Percentiles rank a stretch among this genome's conserved stretches.
Conservation (phyloP, 2,888 invertebrate species). For the Aporophyla nigra region DNA sequence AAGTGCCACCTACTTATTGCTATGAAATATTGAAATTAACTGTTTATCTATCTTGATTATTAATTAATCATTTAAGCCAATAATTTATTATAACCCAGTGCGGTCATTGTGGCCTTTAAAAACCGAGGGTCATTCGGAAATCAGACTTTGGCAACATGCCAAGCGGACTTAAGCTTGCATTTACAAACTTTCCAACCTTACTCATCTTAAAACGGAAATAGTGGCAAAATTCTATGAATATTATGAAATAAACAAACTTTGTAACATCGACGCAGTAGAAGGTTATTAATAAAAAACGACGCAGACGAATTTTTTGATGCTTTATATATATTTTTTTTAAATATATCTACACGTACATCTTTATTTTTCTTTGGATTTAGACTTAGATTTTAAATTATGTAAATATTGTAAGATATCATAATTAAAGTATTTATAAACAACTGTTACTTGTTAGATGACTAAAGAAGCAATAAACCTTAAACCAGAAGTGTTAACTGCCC, state of each 20-base stretch:
- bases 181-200: conserved; percentile 30
- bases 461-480: not conserved
- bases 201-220: conserved; percentile 16
- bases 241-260: not conserved
- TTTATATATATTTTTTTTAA: no score
- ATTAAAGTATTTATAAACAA: not conserved
- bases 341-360: no score
- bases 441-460: not conserved
- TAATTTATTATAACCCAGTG: not conserved
- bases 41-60: not conserved
- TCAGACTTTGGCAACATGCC: not conserved
- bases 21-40: not conserved
- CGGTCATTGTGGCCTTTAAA: not conserved
- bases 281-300: not conserved
- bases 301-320: no score
- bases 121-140: not conserved
- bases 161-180: not conserved
- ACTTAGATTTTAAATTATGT: no score
- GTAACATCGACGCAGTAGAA: no score
- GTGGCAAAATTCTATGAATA: conserved; percentile 31
- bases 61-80: not conserved
- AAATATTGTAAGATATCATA: no score
- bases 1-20: not conserved
- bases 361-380: no score
- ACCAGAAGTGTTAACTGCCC: not conserved